phyloP scores from a whole-genome alignment of 2,888 invertebrate genomes.

The Drosophila kanekoi region DNA sequence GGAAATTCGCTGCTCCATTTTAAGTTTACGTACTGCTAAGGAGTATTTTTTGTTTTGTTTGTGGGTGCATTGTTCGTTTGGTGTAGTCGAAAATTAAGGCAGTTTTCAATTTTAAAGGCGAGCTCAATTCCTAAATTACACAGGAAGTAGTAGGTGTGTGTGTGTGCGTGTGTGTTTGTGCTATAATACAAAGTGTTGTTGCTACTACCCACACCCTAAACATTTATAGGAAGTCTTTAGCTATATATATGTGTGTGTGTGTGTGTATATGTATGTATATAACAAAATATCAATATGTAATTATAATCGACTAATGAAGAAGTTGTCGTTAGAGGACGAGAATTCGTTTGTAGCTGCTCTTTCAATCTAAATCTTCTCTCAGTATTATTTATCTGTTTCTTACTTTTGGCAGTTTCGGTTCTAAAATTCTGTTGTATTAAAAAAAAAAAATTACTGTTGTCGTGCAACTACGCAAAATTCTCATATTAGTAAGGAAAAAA shows the following conservation, averaged over 20 bases:
- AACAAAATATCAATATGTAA: conserved; percentile 60
- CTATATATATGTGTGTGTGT: conserved; percentile 40
- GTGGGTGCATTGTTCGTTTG: conserved; percentile 69
- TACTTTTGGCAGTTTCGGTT: conserved; percentile 73
- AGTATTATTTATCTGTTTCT: conserved; percentile 15
- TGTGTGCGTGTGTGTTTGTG: conserved; percentile 60
- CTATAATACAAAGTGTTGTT: conserved; percentile 74
- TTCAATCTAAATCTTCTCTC: conserved; percentile 26
- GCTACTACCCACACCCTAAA: conserved; percentile 80
- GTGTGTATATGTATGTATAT: conserved; percentile 38
- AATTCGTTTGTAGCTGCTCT: conserved; percentile 75
- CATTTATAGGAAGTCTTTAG: conserved; percentile 74
- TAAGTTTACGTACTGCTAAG: conserved; percentile 51
- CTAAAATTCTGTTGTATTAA: conserved; percentile 28
- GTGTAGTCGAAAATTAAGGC: conserved; percentile 64
- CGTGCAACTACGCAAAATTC: conserved; percentile 73
- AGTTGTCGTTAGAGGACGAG: conserved; percentile 83
- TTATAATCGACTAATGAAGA: conserved; percentile 83
- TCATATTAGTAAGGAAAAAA: conserved; percentile 76
- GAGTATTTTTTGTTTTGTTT: conserved; percentile 60
- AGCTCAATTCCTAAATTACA: conserved; percentile 61
- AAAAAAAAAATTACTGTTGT: conserved; percentile 20
- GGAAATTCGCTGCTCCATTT: conserved; percentile 23
- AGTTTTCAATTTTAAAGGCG: conserved; percentile 72
- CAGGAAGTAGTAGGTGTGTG: conserved; percentile 63